These are phyloP conservation scores for Nanger granti DNA, from an alignment of 2,113 vertebrate genomes.

Conservation along the genomic window DNA sequence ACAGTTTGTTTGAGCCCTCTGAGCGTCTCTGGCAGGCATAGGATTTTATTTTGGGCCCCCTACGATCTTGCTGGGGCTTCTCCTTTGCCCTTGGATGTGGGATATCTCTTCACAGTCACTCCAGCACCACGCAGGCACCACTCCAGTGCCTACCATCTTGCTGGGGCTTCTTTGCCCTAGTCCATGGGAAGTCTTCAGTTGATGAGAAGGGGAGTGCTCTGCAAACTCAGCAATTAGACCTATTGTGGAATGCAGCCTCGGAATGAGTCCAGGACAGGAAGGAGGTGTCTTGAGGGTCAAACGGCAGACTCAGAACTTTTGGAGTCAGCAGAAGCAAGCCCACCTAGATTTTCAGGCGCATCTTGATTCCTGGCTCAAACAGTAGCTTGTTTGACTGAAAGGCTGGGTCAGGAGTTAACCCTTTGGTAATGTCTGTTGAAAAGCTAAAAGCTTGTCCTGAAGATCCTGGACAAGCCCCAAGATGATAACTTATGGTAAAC, in stretches of 20 bases:
- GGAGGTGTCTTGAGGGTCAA: not conserved
- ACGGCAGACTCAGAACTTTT: not conserved
- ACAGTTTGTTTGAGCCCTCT: not conserved
- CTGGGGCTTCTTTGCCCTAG: not conserved
- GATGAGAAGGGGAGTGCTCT: not conserved
- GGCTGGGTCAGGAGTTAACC: not conserved
- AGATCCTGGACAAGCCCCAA: not conserved
- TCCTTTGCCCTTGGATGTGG: not conserved
- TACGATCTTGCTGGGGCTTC: not conserved
- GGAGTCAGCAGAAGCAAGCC: not conserved
- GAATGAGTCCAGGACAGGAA: not conserved
- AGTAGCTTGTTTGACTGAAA: not conserved
- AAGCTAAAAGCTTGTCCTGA: not conserved
- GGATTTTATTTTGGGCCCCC: not conserved
- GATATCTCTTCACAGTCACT: not conserved
- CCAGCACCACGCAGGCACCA: not conserved
- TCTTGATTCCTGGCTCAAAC: not conserved
- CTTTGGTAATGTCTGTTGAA: not conserved
- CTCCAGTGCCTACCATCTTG: accelerated
- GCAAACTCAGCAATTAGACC: not conserved
- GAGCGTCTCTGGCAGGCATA: not conserved
- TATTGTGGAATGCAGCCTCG: not conserved
- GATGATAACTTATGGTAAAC: not conserved
- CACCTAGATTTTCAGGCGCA: not conserved
- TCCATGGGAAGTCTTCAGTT: not conserved